Evolutionary conservation across 2,888 invertebrate genomes (phyloP), one percentile per base, ranked within the genome.

Genomic region (Pyrrhosoma nymphula): DNA sequence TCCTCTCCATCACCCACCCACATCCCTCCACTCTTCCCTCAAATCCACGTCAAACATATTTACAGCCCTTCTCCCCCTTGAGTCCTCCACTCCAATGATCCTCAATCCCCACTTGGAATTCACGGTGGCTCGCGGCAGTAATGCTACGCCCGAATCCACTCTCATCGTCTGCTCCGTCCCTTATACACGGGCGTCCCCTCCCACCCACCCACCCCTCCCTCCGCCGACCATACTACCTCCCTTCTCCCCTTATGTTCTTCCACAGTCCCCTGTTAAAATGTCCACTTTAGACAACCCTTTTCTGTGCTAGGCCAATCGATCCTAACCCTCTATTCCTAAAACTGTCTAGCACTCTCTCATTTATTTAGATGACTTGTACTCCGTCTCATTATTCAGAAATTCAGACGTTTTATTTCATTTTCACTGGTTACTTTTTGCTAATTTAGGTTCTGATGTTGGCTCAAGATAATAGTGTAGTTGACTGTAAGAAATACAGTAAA

Each of bases 11-110:
- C 47, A 88, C 47, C n/a, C n/a, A n/a, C n/a, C n/a, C 88, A 6
- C 26, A n/a, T 26, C 47, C 89, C 56, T 56, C 56, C 89, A 56
- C 89, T 89, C 56, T 55, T 89, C 89, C 47, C 89, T 47, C 89
- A 89, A 89, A 89, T 89, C 89, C 89, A 89, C 89, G 89, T 89
- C 89, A 89, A 89, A 89, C 89, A 89, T 89, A 89, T 89, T 89
- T 47, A 89, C 89, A 89, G 56, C 56, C 89, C 82, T 82, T 82
- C n/a, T 82, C 35, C 82, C 35, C 20, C 35, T 35, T 35, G 16
- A 82, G 82, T 82, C 89, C 89, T 89, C 89, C 55, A 56, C 47
- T 89, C 56, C 89, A 56, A 89, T 89, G 89, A 89, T 89, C 89
- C 26, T 55, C 89, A 89, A 89, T 89, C 47, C 89, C 89, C 56